phyloP scores from a whole-genome alignment of 2,888 invertebrate species.

The Drosophila cognata region DNA sequence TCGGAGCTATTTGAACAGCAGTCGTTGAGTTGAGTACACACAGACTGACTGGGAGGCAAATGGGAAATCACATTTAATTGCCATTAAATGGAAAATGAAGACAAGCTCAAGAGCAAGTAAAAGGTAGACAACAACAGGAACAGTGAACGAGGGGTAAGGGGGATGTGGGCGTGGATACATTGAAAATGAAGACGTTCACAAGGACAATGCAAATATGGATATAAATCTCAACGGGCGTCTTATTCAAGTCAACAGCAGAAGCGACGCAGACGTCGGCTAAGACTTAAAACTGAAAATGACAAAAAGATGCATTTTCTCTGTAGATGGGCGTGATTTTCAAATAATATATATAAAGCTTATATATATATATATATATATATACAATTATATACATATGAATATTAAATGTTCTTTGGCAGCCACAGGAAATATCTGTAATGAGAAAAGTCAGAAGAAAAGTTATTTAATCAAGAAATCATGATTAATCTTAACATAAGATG shows the following conservation, averaged over 20 bases:
- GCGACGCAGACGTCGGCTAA: constrained; percentile 5
- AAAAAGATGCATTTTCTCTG: neutral
- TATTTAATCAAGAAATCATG: neutral
- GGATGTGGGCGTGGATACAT: constrained; percentile 43
- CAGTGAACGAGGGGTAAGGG: neutral
- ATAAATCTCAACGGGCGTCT: constrained; percentile 69
- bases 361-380: no score
- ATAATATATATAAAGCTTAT: neutral
- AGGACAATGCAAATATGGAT: constrained; percentile 77
- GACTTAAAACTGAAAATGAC: constrained; percentile 21
- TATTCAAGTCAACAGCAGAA: constrained; percentile 61
- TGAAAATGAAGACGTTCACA: constrained; percentile 48
- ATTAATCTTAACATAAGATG: neutral
- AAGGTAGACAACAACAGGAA: constrained; percentile 26
- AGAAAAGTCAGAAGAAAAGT: neutral
- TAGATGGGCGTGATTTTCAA: neutral
- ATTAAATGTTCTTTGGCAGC: neutral
- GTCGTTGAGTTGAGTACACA: constrained; percentile 33
- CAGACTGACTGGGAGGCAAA: constrained; percentile 12
- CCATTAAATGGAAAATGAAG: constrained; percentile 44
- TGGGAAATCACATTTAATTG: constrained; percentile 71
- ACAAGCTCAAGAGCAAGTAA: constrained; percentile 28
- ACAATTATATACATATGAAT: neutral
- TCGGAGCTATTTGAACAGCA: constrained; percentile 12
- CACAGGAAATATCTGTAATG: neutral